phyloP scores from a whole-genome alignment of 2,888 invertebrate species.

The Raillietiella orientalis region DNA sequence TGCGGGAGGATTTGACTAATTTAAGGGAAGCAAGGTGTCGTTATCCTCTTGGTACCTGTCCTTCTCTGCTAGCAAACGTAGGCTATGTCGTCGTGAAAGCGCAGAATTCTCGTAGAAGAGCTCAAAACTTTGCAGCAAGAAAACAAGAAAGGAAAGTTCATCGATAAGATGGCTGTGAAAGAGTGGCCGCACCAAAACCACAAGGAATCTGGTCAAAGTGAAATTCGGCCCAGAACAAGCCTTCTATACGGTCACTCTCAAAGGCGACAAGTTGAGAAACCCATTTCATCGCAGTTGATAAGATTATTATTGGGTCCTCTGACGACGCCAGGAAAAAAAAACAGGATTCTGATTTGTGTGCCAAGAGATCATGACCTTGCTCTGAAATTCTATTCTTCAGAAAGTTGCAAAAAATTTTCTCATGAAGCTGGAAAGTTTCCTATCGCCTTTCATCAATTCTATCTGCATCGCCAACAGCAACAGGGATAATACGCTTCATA shows the following conservation, averaged over 20 bases:
- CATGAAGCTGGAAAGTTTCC: slow-evolving; percentile 50
- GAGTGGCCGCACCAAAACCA: slow-evolving; percentile 83
- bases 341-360: slow-evolving; percentile 20
- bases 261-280: slow-evolving; percentile 67
- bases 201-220: slow-evolving; percentile 52
- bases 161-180: slow-evolving; percentile 68
- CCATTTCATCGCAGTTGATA: slow-evolving; percentile 35
- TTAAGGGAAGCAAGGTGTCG: slow-evolving; percentile 80
- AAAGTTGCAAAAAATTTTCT: slow-evolving; percentile 49
- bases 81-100: slow-evolving; percentile 73
- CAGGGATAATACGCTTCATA: slow-evolving; percentile 52
- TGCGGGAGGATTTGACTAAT: too few species aligned
- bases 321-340: slow-evolving; percentile 10
- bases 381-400: slow-evolving; percentile 50
- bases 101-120: slow-evolving; percentile 49
- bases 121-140: slow-evolving; percentile 54
- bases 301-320: slow-evolving; percentile 45
- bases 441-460: slow-evolving; percentile 47
- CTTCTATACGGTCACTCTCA: slow-evolving; percentile 54
- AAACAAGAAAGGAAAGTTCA: slow-evolving; percentile 23
- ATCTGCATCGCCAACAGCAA: slow-evolving; percentile 26
- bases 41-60: slow-evolving; percentile 62
- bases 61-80: slow-evolving; percentile 64
- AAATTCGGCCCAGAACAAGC: slow-evolving; percentile 64
- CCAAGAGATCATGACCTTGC: slow-evolving; percentile 74